Percentiles rank a stretch among this genome's conserved stretches.
Evolutionary conservation across 2,888 invertebrate species (phyloP).

Genomic region (Tholera decimalis): DNA sequence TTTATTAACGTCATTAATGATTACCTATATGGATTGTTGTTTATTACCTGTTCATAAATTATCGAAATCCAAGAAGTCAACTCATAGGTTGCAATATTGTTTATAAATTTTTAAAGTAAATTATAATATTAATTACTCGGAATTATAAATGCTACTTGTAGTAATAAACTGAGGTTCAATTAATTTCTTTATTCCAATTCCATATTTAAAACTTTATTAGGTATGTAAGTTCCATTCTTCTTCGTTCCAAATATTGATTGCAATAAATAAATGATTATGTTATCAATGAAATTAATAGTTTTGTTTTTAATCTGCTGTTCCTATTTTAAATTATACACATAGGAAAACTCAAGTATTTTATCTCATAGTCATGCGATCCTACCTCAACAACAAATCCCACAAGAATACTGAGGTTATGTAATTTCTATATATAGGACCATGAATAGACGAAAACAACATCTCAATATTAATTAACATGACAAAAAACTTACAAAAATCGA

Average conservation of each 20-base stretch:
- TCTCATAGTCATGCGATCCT: neutral
- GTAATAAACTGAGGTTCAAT: neutral
- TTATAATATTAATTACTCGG: neutral
- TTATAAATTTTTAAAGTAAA: neutral
- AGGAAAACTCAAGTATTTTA: neutral
- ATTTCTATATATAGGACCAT: constrained; percentile 1
- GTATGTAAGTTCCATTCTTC: neutral
- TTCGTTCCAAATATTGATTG: neutral
- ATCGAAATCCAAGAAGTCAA: constrained; percentile 13
- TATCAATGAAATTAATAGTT: no score
- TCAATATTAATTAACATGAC: constrained; percentile 22
- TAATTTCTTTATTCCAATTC: neutral
- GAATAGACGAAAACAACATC: constrained; percentile 23
- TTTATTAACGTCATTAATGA: constrained; percentile 57
- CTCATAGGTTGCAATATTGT: neutral
- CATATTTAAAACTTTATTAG: neutral
- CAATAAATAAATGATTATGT: no score
- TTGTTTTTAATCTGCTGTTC: no score
- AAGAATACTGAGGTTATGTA: neutral
- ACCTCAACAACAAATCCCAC: neutral
- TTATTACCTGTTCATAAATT: constrained; percentile 28
- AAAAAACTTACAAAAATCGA: constrained; percentile 2
- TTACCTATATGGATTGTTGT: constrained; percentile 17
- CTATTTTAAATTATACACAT: no score
- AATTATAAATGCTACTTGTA: neutral